Base-by-base conservation (phyloP, 2,888 invertebrate species). In the Standfussiana lucernea region DNA sequence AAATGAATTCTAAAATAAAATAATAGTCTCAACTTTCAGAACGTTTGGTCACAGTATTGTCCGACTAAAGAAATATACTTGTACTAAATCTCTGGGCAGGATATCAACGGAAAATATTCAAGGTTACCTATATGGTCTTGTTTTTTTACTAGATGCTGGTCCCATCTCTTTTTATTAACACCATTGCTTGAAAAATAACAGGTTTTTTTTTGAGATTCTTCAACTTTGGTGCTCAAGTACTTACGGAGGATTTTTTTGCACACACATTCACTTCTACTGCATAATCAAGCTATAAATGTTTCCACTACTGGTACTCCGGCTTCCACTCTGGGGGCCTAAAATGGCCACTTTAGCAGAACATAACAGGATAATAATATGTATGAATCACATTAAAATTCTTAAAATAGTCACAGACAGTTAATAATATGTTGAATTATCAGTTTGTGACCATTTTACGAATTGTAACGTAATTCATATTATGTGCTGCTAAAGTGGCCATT, bases 31-130 rank as follows among this genome's bases (percentile, higher is more conserved):
- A n/a, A 40, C 8, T 62, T 56, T 47, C 53, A 5, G 13, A 85
- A 69, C 40, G 75, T 66, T 37, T 89, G 89, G 90, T 62, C 86
- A 85, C 84, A 53, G 11, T 83, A 88, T 59, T 73, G 80, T 84
- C 88, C 84, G 74, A 81, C 79, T 66, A 77, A 77, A 84, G 80
- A 87, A 82, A 84, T 89, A 83, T 79, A 81, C 70, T 86, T 75
- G 64, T 86, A 80, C 80, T 86, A 83, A 84, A 80, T 88, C 85
- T 84, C 75, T 81, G 79, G 82, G 56, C 81, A 86, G 86, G 83
- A 89, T 79, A 89, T 86, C 84, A 83, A 82, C 80, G 79, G 65
- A 78, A 82, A 79, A 82, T 84, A 83, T 80, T 88, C 86, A 88
- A 89, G 90, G 89, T 79, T 79, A 86, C 56, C 71, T 72, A 24